Base-by-base conservation (phyloP, 1,140 invertebrate genomes). In the Heliconius hermathena region DNA sequence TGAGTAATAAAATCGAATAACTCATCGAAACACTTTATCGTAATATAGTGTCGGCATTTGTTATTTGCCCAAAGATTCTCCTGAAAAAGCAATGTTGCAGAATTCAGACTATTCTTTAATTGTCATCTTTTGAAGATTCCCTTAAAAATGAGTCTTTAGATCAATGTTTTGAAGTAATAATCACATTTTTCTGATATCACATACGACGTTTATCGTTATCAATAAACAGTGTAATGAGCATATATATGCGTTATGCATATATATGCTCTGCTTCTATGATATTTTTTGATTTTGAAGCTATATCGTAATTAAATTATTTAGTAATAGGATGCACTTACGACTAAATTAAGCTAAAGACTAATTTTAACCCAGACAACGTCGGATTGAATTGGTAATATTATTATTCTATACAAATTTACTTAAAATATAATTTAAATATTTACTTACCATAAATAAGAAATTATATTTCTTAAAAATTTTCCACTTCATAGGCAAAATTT, bases 381-480 rank as follows among this genome's bases (percentile, higher is more conserved):
- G 6, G 54, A n/a, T 57, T 22, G 8, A 57, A 22, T 57, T 22
- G 54, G 8, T n/a, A 57, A 66, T 66, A 66, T 66, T 16, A 66
- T 26, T 66, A 66, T 66, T 71, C 33, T 71, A 33, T 71, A 18
- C 8, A 71, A 41, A 38, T 38, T 38, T 13, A 36, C 13, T 72
- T n/a, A 72, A 72, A 20, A 72, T 72, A 72, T 41, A 20, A 72
- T 72, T 38, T 41, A 77, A 77, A 71, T 52, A 29, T 79, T 77
- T 77, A 90, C 91, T 93, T 81, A 93, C 92, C 90, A 94, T 93
- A 85, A 91, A 91, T 85, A 84, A 83, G 66, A 85, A 84, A 85
- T 89, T 87, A 87, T 84, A 85, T 84, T 86, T 83, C 84, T 85
- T 86, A 80, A 84, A 81, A 84, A 78, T 41, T 80, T 87, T 85